Base-by-base conservation (phyloP, 2,797 vertebrate genomes). In the Aratinga solstitialis region DNA sequence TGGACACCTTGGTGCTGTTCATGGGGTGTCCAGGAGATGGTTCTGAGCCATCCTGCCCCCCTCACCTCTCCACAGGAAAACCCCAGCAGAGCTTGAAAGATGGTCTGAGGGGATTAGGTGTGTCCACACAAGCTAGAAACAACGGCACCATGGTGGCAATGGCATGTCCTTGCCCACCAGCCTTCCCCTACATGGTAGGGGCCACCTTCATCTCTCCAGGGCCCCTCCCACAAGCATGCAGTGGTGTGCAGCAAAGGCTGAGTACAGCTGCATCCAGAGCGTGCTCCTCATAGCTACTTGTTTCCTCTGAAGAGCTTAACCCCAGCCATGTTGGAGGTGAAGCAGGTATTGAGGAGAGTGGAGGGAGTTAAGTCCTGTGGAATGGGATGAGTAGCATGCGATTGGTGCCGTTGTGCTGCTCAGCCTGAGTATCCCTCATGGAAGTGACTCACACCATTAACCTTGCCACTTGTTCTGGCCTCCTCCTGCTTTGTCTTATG, bases 241-340 rank as follows among this genome's bases (percentile, higher is more conserved):
- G 71, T 1, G 2, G 8, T 0, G 0, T 32, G 43, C 42, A 24
- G 50, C 0, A 3, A 34, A 50, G 50, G 26, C 18, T 23, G 27
- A 43, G 23, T 23, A 34, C 16, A 5, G 19, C 42, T 62, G 16
- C 2, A 0, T 21, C 32, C 27, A 76, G n/a, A 69, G 5, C 29
- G 17, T 6, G 29, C 42, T 80, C 68, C 62, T 88, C 18, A 48
- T 8, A 42, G 48, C 66, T 65, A 26, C 10, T n/a, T 7, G 0
- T 68, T 75, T 77, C 58, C 48, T 74, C 45, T 20, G 24, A 43
- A 69, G 27, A 47, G 20, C 26, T 42, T 38, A 71, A 34, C 14
- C n/a, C 17, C 45, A 62, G 32, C 14, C 54, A 47, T 51, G 48
- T 2, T 75, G 69, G 36, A 72, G 38, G 27, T 63, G 61, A 85